phyloP scores from a whole-genome alignment of 2,888 invertebrate species.

The Drosophila picticornis region DNA sequence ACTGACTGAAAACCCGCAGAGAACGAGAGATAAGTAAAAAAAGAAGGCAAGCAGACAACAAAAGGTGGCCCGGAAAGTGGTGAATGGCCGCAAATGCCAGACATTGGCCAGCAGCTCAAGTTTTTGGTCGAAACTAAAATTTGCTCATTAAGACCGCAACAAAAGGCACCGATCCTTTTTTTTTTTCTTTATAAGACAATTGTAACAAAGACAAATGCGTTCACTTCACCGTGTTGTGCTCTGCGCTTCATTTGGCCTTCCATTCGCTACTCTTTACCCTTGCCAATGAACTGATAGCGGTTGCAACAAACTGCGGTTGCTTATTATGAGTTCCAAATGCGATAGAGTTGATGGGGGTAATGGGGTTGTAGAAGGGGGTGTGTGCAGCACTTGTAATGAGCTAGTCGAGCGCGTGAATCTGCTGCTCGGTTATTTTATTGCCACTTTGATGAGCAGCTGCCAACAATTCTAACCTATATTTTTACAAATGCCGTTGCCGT shows the following conservation, averaged over 20 bases:
- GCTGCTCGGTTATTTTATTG: constrained; percentile 74
- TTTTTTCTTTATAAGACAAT: neutral
- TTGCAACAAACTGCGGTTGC: constrained; percentile 42
- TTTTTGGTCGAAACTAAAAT: constrained; percentile 44
- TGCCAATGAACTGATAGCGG: constrained; percentile 9
- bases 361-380: neutral
- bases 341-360: neutral
- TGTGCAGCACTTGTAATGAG: constrained; percentile 49
- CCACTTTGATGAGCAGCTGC: constrained; percentile 71
- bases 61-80: constrained; percentile 32
- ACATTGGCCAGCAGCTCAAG: constrained; percentile 30
- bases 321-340: constrained; percentile 43
- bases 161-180: constrained; percentile 49
- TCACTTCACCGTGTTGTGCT: neutral
- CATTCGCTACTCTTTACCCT: neutral
- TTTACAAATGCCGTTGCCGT: constrained; percentile 39
- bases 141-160: constrained; percentile 78
- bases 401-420: constrained; percentile 55
- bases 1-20: neutral
- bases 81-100: neutral
- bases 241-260: constrained; percentile 18
- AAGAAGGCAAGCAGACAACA: constrained; percentile 25
- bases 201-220: constrained; percentile 30
- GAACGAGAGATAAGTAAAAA: neutral
- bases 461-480: constrained; percentile 50